These are phyloP conservation scores for Halictus ligatus DNA, from an alignment of 2,888 invertebrate species.

Conservation along the genomic window DNA sequence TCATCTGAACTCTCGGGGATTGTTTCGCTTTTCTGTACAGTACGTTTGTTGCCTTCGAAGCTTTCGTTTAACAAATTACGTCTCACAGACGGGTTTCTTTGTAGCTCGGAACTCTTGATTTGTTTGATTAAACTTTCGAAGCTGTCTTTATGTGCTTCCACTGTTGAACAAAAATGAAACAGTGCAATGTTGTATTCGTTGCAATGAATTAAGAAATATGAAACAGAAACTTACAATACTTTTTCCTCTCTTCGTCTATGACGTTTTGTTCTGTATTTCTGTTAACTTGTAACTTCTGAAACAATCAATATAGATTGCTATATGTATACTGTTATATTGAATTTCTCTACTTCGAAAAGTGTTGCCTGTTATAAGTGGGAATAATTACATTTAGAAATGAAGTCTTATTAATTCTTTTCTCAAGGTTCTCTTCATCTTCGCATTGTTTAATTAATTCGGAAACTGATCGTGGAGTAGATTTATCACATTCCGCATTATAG, in stretches of 20 bases:
- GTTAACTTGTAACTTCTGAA: constrained; percentile 78
- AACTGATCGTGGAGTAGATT: constrained; percentile 82
- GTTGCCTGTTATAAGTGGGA: not conserved
- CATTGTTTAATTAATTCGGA: constrained; percentile 82
- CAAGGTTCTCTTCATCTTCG: constrained; percentile 82
- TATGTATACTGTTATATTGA: not conserved
- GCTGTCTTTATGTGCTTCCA: constrained; percentile 79
- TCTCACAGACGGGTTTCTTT: constrained; percentile 48
- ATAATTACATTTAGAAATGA: constrained; percentile 50
- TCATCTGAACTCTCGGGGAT: constrained; percentile 26
- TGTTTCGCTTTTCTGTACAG: constrained; percentile 10
- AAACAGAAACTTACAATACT: constrained; percentile 80
- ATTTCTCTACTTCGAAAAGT: not conserved
- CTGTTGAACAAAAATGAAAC: constrained; percentile 69
- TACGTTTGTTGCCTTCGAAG: not conserved
- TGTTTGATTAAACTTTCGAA: constrained; percentile 80
- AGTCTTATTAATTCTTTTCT: constrained; percentile 73
- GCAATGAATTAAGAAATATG: constrained; percentile 10
- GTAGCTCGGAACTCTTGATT: constrained; percentile 69
- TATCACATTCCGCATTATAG: constrained; percentile 85
- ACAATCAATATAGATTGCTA: constrained; percentile 44
- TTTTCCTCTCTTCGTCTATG: constrained; percentile 82
- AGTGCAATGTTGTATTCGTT: not conserved
- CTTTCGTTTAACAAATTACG: constrained; percentile 56
- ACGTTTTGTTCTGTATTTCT: constrained; percentile 81